Evolutionary conservation across 2,113 vertebrate genomes (phyloP), one percentile per base, ranked within the genome.

Genomic region (Hucho hucho): DNA sequence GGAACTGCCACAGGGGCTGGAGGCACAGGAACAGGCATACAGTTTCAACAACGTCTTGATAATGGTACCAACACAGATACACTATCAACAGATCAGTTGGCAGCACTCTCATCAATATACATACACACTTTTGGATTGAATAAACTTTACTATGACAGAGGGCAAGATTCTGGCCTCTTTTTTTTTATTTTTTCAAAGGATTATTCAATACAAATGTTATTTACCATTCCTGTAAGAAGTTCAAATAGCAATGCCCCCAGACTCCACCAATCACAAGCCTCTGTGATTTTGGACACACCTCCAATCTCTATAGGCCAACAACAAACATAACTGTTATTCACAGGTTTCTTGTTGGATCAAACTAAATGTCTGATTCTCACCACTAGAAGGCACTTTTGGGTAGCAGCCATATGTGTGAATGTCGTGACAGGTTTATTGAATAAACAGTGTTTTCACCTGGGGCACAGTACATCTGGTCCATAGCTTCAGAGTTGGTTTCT

Each of bases 251-350:
- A 91, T 2, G 95, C 93, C 2, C 98, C 98, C 20, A 98, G 93
- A 88, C 98, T 99, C 98, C 97, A 99, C 95, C 96, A 99, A 83
- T 99, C 98, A 83, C 97, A 97, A 12, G 96, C 96, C 83, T 98
- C 95, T 0, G 95, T 98, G 29, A 94, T 89, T 82, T 95, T 94
- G 5, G 79, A 59, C 32, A 98, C 94, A 0, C 98, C 96, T 2
- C 96, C 96, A 0, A 99, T 95, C 87, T 99, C 98, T 99, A 93
- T 18, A 74, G 84, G 86, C 76, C 79, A 58, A 70, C 20, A 63
- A 58, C 4, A 43, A 29, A 25, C 25, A 49, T 12, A 68, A 32
- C 69, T 76, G 37, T 43, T 43, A 43, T 53, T 29, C 6, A 63
- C 9, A 79, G 25, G 43, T 76, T 2, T 3, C 65, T 47, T 47